Conservation (phyloP, 2,888 invertebrate species). For the Bugulina stolonifera region DNA sequence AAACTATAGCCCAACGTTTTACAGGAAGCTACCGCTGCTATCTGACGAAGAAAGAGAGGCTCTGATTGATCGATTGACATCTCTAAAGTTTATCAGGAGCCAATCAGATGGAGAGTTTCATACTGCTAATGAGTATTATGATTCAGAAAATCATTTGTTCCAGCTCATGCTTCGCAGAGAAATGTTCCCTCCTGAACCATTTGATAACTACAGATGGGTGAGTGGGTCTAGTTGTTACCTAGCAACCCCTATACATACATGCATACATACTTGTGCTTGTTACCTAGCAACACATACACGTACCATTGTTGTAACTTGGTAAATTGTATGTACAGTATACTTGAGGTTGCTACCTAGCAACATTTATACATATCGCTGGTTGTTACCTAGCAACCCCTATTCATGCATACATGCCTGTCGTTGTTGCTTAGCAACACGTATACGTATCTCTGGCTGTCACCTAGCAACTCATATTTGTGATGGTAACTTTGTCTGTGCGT, state of each 20-base stretch:
- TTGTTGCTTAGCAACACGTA: no score
- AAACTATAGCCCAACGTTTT: no score
- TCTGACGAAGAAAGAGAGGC: constrained; percentile 29
- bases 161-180: constrained; percentile 30
- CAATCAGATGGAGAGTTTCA: constrained; percentile 28
- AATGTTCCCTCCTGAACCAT: constrained; percentile 34
- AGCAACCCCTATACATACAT: not conserved
- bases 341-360: no score
- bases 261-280: no score
- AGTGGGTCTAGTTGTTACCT: constrained; percentile 19
- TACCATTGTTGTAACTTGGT: no score
- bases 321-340: no score
- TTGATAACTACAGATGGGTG: constrained; percentile 33
- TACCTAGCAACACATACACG: no score
- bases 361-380: no score
- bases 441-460: not conserved
- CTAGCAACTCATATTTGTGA: no score
- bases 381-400: not conserved
- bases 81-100: constrained; percentile 32
- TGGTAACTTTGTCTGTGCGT: no score
- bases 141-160: constrained; percentile 33
- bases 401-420: no score
- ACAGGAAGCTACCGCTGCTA: constrained; percentile 31
- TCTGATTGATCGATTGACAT: constrained; percentile 29
- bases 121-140: constrained; percentile 31